These are phyloP conservation scores for Hydrolagus affinis DNA, from an alignment of 2,113 vertebrate genomes.

Conservation along the genomic window DNA sequence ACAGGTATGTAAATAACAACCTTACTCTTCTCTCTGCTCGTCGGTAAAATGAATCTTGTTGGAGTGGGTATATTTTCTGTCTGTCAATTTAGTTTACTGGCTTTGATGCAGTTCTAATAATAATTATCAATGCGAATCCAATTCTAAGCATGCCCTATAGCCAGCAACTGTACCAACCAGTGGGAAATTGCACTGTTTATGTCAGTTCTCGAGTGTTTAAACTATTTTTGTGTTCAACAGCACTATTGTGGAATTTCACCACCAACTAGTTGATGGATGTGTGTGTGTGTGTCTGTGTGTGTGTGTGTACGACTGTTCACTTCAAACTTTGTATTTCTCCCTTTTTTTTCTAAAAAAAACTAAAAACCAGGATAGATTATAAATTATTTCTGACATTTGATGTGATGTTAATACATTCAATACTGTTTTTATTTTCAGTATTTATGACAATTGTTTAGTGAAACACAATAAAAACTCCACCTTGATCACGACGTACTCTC, in stretches of 20 bases:
- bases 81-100: too few species aligned
- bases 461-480: background rate
- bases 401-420: background rate
- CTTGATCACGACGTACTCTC: background rate
- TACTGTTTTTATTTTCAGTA: background rate
- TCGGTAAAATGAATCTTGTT: too few species aligned
- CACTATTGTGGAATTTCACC: background rate
- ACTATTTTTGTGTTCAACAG: background rate
- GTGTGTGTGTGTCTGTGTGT: background rate
- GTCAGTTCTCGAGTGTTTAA: background rate
- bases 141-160: too few species aligned
- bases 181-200: too few species aligned
- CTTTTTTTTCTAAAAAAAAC: background rate
- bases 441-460: background rate
- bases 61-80: too few species aligned
- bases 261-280: background rate
- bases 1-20: constrained; percentile 12
- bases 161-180: too few species aligned
- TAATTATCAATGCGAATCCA: too few species aligned
- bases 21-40: background rate
- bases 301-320: background rate
- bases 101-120: too few species aligned
- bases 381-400: background rate
- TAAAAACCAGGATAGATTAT: background rate
- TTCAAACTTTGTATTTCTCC: background rate